phyloP scores from a whole-genome alignment of 64 coral and sea anemone genomes.

The Porites australiensis region DNA sequence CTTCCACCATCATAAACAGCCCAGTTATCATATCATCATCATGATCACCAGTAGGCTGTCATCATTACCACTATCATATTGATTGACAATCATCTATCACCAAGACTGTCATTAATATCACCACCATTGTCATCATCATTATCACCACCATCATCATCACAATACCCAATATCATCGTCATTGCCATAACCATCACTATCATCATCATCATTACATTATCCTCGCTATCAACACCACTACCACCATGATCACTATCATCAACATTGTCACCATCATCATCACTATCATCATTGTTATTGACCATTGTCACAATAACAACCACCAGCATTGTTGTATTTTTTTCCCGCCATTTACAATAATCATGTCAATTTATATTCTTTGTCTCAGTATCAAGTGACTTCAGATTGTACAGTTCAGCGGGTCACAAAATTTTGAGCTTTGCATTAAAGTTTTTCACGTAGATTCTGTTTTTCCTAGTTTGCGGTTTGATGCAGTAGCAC shows the following conservation, averaged over 20 bases:
- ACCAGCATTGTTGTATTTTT: background rate
- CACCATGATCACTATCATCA: background rate
- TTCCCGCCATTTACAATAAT: background rate
- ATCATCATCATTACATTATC: background rate
- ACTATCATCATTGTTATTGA: background rate
- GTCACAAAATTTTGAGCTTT: too few relatives aligned
- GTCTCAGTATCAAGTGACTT: too few relatives aligned
- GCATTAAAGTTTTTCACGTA: too few relatives aligned
- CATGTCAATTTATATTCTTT: too few relatives aligned
- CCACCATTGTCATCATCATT: background rate
- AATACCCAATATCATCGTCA: background rate
- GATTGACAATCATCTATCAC: background rate
- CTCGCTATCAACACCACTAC: background rate
- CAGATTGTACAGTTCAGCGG: too few relatives aligned
- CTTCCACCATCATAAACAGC: too few relatives aligned
- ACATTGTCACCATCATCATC: background rate
- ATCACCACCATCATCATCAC: background rate
- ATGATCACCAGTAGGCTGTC: too few relatives aligned
- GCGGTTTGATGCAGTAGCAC: too few relatives aligned
- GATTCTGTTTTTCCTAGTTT: too few relatives aligned
- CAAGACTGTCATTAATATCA: background rate
- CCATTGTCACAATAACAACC: background rate
- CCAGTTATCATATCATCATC: background rate
- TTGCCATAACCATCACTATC: background rate
- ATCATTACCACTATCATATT: background rate